Evolutionary conservation across 2,797 vertebrate genomes (phyloP), one percentile per base, ranked within the genome.

Genomic region (Podarcis siculus): DNA sequence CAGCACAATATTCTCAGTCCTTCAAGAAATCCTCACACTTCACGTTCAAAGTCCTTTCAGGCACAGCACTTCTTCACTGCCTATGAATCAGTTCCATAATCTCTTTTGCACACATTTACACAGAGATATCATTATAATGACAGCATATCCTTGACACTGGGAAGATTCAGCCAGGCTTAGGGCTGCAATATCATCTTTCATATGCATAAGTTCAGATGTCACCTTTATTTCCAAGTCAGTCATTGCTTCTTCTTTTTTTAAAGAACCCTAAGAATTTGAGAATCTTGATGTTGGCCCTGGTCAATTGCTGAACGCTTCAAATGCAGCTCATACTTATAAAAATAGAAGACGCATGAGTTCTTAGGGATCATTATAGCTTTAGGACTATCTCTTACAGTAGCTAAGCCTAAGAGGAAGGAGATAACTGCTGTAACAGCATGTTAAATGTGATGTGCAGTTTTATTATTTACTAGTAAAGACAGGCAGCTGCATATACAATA

Each of bases 1-100:
- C 89, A 80, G 82, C 80, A 93, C 87, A 82, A 91, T 89, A 19
- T 87, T 85, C 77, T 88, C 76, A 6, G 42, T 69, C 79, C 32
- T 90, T 89, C 27, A 84, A 90, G 79, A 87, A 61, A 37, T 0
- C 13, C n/a, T 45, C 6, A 5, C 42, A 58, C 19, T 84, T 69
- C 32, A 72, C 81, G 1, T 87, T 91, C 69, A 88, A 91, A 90
- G 58, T 49, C 37, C 35, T 85, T 92, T 30, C 87, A 3, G 58
- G 84, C 32, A 32, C 5, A 3, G 8, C 69, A 2, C 19, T 89
- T 32, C 42, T 15, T 88, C 58, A 61, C 25, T 19, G 76, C 1
- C 5, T 71, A 30, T 71, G 86, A 64, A 72, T 17, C 78, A 45
- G 37, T 32, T 35, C 15, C 32, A 55, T 61, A 72, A 79, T 88